These are phyloP conservation scores for Crotalus tigris DNA, from an alignment of 2,113 vertebrate species.

Conservation along the genomic window DNA sequence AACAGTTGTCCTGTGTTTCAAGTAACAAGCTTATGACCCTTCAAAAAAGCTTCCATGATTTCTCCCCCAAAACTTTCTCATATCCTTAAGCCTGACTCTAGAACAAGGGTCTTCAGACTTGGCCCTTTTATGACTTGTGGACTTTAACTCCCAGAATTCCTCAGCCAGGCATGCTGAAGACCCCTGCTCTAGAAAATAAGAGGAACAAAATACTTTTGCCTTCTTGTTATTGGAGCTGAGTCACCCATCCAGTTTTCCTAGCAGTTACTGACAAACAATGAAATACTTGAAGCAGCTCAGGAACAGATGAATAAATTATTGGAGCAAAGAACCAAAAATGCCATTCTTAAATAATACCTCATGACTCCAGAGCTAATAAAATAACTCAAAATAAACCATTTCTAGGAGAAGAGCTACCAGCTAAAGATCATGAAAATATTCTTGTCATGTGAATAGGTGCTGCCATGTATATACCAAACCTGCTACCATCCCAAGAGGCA, in stretches of 20 bases:
- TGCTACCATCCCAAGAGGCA: background rate
- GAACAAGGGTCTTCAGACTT: no score
- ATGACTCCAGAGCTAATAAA: background rate
- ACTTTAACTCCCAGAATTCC: no score
- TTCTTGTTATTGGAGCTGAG: background rate
- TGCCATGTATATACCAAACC: background rate
- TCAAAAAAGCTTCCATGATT: background rate
- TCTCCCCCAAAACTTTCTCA: background rate
- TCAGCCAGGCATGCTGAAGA: no score
- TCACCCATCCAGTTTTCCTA: background rate
- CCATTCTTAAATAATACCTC: background rate
- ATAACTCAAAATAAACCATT: background rate
- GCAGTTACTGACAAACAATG: background rate
- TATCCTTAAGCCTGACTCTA: background rate
- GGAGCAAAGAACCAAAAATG: background rate
- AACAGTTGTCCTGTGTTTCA: background rate
- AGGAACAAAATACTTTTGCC: background rate
- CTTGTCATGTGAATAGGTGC: background rate
- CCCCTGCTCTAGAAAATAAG: background rate
- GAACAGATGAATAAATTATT: background rate
- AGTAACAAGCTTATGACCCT: background rate
- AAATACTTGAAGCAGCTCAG: background rate
- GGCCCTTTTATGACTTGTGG: no score
- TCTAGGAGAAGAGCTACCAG: background rate
- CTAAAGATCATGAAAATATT: background rate